Evolutionary conservation across 2,797 vertebrate species (phyloP).

Genomic region (Crotalus adamanteus): DNA sequence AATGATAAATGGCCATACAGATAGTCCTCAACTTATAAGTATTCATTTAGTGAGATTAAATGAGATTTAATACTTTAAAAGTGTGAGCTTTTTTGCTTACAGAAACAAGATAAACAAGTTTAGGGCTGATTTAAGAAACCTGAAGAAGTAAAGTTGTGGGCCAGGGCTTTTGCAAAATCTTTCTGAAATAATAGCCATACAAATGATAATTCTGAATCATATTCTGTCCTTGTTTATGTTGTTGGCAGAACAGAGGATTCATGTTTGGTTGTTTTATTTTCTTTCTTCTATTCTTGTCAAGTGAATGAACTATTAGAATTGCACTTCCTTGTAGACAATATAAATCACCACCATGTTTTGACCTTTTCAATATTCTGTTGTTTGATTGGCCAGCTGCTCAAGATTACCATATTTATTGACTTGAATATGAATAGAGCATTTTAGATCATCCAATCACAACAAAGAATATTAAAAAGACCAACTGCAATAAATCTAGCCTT

Average conservation of each 20-base stretch:
- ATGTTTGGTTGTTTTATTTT: slow-evolving; percentile 33
- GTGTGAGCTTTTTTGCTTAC: neutral
- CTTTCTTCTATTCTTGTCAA: slow-evolving; percentile 47
- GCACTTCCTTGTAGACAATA: slow-evolving; percentile 52
- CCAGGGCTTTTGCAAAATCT: neutral
- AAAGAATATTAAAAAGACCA: slow-evolving; percentile 46
- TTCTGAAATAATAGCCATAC: neutral
- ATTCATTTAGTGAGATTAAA: neutral
- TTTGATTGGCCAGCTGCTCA: slow-evolving; percentile 52
- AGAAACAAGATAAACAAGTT: neutral
- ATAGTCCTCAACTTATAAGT: neutral
- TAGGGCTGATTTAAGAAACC: neutral
- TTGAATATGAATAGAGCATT: slow-evolving; percentile 41
- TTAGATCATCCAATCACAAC: slow-evolving; percentile 33
- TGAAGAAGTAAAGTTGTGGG: neutral
- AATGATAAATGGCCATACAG: neutral
- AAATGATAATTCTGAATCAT: neutral
- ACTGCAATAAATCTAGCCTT: slow-evolving; percentile 37
- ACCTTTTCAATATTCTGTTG: slow-evolving; percentile 62
- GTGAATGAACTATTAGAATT: slow-evolving; percentile 55
- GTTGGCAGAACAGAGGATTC: slow-evolving; percentile 36
- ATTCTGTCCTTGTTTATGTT: neutral
- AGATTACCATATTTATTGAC: slow-evolving; percentile 43
- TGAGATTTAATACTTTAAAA: neutral
- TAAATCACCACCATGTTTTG: slow-evolving; percentile 56